Evolutionary conservation across 1,140 invertebrate genomes (phyloP), one percentile per base, ranked within the genome.

Genomic region (Leptinotarsa lineolata): DNA sequence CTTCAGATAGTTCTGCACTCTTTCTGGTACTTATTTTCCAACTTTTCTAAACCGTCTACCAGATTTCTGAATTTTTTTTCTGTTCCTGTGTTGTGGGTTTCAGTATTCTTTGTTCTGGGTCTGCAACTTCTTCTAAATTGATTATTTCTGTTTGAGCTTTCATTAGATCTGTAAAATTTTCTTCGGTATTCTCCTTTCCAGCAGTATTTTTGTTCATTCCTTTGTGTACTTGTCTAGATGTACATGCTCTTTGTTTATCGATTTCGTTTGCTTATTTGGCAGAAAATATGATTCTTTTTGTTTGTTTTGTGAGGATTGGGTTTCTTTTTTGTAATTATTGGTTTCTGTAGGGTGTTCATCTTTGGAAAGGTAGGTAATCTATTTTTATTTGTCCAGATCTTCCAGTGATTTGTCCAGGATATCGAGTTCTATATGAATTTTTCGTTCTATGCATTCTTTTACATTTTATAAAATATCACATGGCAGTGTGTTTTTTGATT

Each of bases 61-160:
- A 59, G 13, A 20, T 59, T 59, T 20, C 8, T 20, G 54, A 59
- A 59, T n/a, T 59, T 11, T 59, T 12, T 20, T 20, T 59, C 20
- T 59, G 54, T 59, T 59, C 54, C 13, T 59, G 13, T 59, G 54
- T 1, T 30, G 30, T 63, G 60, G 6, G 4, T 63, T 59, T 59
- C 1, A 59, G 13, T 15, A 59, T 15, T 59, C 54, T 59, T 59
- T 59, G 54, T 16, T 59, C 54, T 59, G 8, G 54, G 54, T 16
- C 54, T 59, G 54, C 13, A 16, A 20, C 20, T 15, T 59, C 13
- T 59, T 16, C 54, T 59, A 0, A 12, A 59, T 16, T 59, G 54
- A 59, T 59, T 59, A 59, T 59, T 59, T 59, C 54, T 58, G 12
- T 58, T 58, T 58, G 54, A 58, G 54, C 12, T 58, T 58, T 58